phyloP scores from a whole-genome alignment of 2,797 vertebrate genomes.

The Parotocinclus haroldoi region DNA sequence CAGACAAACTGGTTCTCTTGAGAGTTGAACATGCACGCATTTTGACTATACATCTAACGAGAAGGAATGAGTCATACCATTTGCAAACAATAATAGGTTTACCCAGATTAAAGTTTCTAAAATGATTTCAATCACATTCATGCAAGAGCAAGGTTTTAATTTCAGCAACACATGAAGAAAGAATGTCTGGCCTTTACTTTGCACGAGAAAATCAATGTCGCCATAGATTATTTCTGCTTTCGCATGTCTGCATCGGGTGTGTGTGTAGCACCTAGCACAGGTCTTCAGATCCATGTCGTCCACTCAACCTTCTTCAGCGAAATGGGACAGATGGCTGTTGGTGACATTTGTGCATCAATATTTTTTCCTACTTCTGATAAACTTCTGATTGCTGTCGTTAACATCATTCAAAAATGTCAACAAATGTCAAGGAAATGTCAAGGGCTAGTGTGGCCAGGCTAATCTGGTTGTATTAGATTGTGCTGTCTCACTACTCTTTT shows the following conservation, averaged over 20 bases:
- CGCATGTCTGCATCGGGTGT: neutral
- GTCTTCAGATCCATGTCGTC: conserved; percentile 27
- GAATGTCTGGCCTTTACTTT: conserved; percentile 47
- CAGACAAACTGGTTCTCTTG: conserved; percentile 40
- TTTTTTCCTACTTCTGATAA: conserved; percentile 56
- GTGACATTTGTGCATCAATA: conserved; percentile 65
- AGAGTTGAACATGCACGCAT: conserved; percentile 35
- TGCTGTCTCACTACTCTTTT: conserved; percentile 11
- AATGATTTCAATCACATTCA: conserved; percentile 56
- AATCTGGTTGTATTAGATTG: conserved; percentile 23
- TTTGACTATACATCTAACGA: conserved; percentile 42
- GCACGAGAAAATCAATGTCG: conserved; percentile 35
- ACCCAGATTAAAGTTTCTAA: conserved; percentile 54
- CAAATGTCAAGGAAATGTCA: conserved; percentile 77
- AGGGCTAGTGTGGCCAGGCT: conserved; percentile 53
- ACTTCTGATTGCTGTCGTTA: conserved; percentile 56
- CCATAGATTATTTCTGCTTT: conserved; percentile 17
- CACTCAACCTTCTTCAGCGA: conserved; percentile 36
- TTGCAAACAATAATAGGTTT: conserved; percentile 58
- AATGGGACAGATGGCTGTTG: conserved; percentile 64
- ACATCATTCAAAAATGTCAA: conserved; percentile 70
- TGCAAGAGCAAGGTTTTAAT: conserved; percentile 53
- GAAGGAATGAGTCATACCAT: conserved; percentile 50
- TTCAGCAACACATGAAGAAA: conserved; percentile 49
- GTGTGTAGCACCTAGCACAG: conserved; percentile 5